Base-by-base conservation (phyloP, 2,888 invertebrate species). In the Magallana nippona region DNA sequence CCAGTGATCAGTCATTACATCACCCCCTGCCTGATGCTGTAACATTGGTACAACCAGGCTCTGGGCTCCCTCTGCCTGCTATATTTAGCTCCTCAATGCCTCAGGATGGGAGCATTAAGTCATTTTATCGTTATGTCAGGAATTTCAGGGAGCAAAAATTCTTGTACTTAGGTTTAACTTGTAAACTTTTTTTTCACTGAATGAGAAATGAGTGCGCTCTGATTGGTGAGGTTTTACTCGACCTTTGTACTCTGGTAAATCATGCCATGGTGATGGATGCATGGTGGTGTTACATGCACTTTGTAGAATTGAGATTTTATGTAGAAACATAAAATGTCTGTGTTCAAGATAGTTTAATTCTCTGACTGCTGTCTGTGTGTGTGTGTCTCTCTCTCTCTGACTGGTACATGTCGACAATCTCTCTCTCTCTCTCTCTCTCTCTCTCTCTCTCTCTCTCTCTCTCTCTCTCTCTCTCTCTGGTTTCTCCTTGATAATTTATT, bases 101-200 rank as follows among this genome's bases (percentile, higher is more conserved):
- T 71, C 44, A 71, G 71, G 32, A 32, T 71, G 71, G 63, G 32
- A 71, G 32, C 71, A 71, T 71, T 71, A 71, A 71, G 71, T 71
- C 71, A 71, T 71, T 71, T 71, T 71, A 71, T 71, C 32, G 71
- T 15, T 19, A 71, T 71, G 11, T 71, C 71, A 27, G 13, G 71
- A 71, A 57, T 79, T 55, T 79, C 79, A 79, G 79, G 55, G 56
- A 79, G 56, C 79, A 17, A 17, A 79, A 27, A n/a, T n/a, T 55
- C 19, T 8, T 55, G 44, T 55, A 79, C 17, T 22, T 27, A 27
- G 63, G 63, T 71, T 71, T 71, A 8, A 17, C 44, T 44, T 8
- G 44, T 44, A 44, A 44, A 8, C 8, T 8, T 3, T 44, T 27
- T 0, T 44, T 44, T 44, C 8, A 44, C 44, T 44, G 44, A 44